A percentile compares a stretch with the other conserved stretches of the same genome.
phyloP scores from a whole-genome alignment of 2,797 vertebrate species.

The Anas acuta region DNA sequence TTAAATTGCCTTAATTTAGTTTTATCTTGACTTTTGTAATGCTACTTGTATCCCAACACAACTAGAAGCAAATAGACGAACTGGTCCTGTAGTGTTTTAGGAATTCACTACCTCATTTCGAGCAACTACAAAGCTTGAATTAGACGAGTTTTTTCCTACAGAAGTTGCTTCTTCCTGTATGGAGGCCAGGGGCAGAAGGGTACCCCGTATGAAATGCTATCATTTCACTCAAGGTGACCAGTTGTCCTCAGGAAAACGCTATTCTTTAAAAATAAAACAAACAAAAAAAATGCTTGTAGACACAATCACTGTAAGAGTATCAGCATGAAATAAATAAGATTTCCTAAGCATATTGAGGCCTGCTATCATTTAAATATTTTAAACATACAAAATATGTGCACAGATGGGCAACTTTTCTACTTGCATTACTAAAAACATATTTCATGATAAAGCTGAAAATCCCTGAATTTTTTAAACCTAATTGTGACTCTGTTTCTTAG shows the following conservation, averaged over 20 bases:
- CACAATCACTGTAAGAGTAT: neutral
- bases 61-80: neutral
- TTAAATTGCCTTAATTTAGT: neutral
- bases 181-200: neutral
- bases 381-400: constrained; percentile 74
- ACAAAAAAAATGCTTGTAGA: neutral
- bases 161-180: neutral
- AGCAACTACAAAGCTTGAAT: neutral
- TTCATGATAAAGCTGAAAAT: constrained; percentile 82
- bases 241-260: constrained; percentile 26
- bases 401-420: constrained; percentile 81
- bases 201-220: neutral
- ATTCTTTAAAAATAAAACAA: neutral
- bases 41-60: neutral
- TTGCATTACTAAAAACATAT: constrained; percentile 74
- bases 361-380: constrained; percentile 79
- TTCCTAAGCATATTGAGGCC: constrained; percentile 74
- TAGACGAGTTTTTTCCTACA: neutral
- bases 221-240: neutral
- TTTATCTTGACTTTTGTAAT: neutral
- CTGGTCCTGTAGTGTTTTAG: neutral
- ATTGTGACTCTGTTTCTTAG: constrained; percentile 80
- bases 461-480: constrained; percentile 84
- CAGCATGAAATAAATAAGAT: constrained; percentile 70
- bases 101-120: neutral